A percentile compares a stretch with the other conserved stretches of the same genome.
Conservation (phyloP, 30 jellyfish, hydroid and myxozoan genomes). For the Turritopsis rubra region DNA sequence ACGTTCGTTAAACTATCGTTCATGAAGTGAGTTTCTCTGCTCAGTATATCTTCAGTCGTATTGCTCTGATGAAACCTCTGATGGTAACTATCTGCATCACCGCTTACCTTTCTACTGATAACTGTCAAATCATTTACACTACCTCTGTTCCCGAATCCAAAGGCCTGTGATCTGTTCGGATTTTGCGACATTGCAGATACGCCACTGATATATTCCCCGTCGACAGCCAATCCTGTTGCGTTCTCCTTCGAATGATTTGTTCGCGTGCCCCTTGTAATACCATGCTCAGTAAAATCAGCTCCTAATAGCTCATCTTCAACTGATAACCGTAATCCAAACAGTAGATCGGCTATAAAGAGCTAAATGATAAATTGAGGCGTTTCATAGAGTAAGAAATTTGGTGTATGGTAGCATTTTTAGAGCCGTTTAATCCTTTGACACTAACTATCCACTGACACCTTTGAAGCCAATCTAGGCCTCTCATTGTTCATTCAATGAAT, state of each 20-base stretch:
- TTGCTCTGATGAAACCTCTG: neutral
- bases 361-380: neutral
- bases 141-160: neutral
- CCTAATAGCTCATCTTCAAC: slow-evolving; percentile 12
- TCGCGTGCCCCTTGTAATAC: neutral
- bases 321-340: slow-evolving; percentile 10
- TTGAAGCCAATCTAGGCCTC: no score
- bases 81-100: neutral
- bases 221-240: neutral
- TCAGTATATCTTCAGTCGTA: neutral
- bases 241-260: neutral
- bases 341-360: neutral
- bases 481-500: no score
- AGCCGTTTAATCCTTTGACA: no score
- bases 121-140: neutral
- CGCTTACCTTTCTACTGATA: neutral
- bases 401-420: no score
- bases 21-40: neutral
- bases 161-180: neutral
- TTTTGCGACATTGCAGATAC: neutral
- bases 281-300: slow-evolving; percentile 24
- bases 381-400: no score
- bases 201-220: neutral
- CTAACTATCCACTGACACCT: no score
- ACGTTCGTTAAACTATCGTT: neutral